Base-by-base conservation (phyloP, 2,113 vertebrate genomes). In the Mustela lutreola region DNA sequence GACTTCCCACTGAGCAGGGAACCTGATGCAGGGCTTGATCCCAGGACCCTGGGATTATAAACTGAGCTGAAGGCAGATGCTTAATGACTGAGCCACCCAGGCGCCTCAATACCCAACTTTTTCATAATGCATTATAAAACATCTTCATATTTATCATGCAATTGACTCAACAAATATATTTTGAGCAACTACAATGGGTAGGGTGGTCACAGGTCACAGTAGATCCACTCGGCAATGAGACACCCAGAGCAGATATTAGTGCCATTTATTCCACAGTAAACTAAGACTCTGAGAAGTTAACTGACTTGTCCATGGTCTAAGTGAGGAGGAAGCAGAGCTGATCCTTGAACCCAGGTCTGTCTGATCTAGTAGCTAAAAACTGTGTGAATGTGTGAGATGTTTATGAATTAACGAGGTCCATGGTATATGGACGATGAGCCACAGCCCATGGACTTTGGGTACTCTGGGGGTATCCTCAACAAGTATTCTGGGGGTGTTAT, bases 41-140 rank as follows among this genome's bases (percentile, higher is more conserved):
- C 58, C 60, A 62, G 22, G 60, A 62, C 22, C 24, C 9, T 62
- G 60, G 22, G 60, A 26, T 62, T 24, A 62, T 24, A 24, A 62
- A 24, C 60, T 62, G 60, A 62, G 60, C 24, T 11, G 10, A 62
- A 62, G 60, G 24, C 9, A 62, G 60, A 11, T 4, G 24, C 60
- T 62, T 62, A 62, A 62, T 11, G 24, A 62, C 60, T 62, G 60
- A 62, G 60, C 60, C 24, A 62, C 24, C 60, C 60, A 62, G 60
- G 60, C 1, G 24, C 60, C 60, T 24, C 60, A 26, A 62, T 63
- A 78, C 11, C 22, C 78, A 70, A 26, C 11, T 90, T 86, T 92
- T 84, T 94, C 33, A 80, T 50, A 58, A 39, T 67, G 53, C 14
- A 56, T 82, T 89, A 36, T 39, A 76, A 96, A 95, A 50, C 39